Evolutionary conservation across 2,888 invertebrate species (phyloP).

Genomic region (Rutpela maculata): DNA sequence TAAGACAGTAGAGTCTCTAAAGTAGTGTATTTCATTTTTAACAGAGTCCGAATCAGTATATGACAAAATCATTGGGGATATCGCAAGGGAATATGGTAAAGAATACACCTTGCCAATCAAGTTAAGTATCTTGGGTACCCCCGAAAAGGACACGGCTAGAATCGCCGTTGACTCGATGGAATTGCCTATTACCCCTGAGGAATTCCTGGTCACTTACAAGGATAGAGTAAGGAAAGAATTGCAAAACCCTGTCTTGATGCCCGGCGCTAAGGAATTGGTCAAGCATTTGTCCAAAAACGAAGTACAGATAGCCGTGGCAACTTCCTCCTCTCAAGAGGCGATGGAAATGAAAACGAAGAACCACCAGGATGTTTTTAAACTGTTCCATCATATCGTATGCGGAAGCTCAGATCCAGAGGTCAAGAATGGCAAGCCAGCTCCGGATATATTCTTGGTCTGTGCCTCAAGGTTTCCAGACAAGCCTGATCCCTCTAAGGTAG

Average conservation of each 20-base stretch:
- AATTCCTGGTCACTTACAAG: constrained; percentile 77
- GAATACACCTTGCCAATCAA: constrained; percentile 85
- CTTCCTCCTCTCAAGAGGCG: constrained; percentile 78
- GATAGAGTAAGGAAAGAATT: constrained; percentile 74
- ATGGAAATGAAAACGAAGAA: constrained; percentile 77
- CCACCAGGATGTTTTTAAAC: constrained; percentile 74
- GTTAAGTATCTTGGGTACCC: constrained; percentile 75
- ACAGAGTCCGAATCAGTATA: constrained; percentile 89
- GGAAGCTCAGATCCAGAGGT: constrained; percentile 82
- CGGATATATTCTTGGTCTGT: constrained; percentile 82
- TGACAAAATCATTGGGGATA: constrained; percentile 82
- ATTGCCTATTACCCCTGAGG: constrained; percentile 79
- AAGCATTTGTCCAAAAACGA: constrained; percentile 77
- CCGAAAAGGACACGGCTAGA: constrained; percentile 75
- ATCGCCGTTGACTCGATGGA: constrained; percentile 77
- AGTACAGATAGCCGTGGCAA: constrained; percentile 83
- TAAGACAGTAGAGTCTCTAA: not conserved
- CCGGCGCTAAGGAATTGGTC: constrained; percentile 73
- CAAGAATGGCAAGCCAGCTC: constrained; percentile 82
- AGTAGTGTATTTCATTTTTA: not conserved
- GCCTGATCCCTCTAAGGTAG: constrained; percentile 72
- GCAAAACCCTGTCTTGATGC: constrained; percentile 77
- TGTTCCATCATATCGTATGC: constrained; percentile 79
- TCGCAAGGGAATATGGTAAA: constrained; percentile 84
- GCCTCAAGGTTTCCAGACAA: constrained; percentile 78